These are phyloP conservation scores for Colaptes auratus DNA, from an alignment of 2,113 vertebrate genomes.

Conservation along the genomic window DNA sequence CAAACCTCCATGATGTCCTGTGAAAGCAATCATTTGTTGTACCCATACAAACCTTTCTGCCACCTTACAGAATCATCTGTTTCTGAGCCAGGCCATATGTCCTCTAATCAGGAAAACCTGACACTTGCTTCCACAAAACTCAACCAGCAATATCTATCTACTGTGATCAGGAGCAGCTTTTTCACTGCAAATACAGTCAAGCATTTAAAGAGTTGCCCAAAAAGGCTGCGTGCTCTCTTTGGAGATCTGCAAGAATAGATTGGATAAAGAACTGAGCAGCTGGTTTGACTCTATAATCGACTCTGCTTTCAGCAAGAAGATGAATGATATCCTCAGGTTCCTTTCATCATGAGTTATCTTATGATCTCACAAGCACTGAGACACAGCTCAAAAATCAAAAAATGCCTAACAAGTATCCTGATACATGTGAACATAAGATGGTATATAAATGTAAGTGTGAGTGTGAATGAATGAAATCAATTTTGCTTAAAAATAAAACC, in stretches of 20 bases:
- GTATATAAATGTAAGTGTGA: neutral
- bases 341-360: neutral
- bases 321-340: neutral
- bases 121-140: neutral
- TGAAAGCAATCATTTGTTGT: neutral
- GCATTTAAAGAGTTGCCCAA: neutral
- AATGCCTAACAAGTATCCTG: neutral
- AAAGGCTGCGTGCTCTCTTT: neutral
- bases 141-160: neutral
- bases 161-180: neutral
- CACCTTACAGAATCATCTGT: neutral
- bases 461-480: neutral
- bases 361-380: neutral
- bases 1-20: accelerated
- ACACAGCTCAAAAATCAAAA: neutral
- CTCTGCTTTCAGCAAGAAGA: neutral
- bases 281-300: neutral
- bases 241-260: neutral
- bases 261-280: neutral
- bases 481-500: neutral
- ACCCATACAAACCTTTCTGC: neutral
- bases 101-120: neutral
- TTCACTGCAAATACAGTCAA: neutral
- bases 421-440: neutral
- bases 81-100: neutral